phyloP scores from a whole-genome alignment of 2,113 vertebrate species.

The Chloebia gouldiae region DNA sequence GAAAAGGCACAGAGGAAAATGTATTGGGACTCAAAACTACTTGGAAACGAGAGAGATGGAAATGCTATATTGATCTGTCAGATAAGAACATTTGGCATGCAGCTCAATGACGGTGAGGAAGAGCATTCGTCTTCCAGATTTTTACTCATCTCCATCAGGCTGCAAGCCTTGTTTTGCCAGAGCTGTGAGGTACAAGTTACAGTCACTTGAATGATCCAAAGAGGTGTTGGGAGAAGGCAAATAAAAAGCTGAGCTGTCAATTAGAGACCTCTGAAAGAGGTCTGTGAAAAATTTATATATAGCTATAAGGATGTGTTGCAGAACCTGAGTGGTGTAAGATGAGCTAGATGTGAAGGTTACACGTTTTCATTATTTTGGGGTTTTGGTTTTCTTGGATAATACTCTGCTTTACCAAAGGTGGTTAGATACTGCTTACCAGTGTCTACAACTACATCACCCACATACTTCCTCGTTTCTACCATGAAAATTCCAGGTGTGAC shows the following conservation, averaged over 20 bases:
- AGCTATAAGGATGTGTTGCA: neutral
- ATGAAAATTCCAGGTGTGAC: neutral
- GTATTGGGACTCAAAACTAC: neutral
- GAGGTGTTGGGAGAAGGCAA: neutral
- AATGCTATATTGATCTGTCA: neutral
- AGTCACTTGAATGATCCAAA: neutral
- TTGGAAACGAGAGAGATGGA: neutral
- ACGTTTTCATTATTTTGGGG: neutral
- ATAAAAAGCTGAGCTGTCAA: neutral
- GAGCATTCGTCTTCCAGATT: slow-evolving; percentile 4
- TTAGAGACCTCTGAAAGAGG: neutral
- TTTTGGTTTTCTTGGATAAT: neutral
- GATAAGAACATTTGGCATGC: neutral
- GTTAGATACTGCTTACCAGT: neutral
- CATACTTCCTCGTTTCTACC: neutral
- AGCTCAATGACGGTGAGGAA: neutral
- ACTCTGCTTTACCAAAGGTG: neutral
- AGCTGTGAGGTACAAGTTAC: neutral
- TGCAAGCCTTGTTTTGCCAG: neutral
- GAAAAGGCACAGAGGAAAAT: neutral
- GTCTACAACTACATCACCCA: neutral
- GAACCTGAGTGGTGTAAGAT: neutral
- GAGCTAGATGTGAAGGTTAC: neutral
- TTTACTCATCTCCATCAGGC: slow-evolving; percentile 1
- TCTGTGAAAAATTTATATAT: neutral